Base-by-base conservation (phyloP, 2,888 invertebrate genomes). In the Acheta domesticus region DNA sequence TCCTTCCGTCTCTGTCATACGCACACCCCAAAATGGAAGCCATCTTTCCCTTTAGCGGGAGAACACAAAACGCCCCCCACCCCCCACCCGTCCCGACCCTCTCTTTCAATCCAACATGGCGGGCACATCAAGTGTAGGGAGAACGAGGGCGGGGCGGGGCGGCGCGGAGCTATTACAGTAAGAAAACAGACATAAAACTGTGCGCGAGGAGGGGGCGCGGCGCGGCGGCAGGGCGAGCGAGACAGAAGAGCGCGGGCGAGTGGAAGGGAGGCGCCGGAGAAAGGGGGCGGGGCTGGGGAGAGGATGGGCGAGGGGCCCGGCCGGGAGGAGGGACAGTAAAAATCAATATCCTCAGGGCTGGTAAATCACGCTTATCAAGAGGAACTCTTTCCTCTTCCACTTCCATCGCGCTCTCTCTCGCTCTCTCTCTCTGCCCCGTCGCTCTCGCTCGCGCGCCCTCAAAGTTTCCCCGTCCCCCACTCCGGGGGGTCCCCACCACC, bases 331-430 rank as follows among this genome's bases (percentile, higher is more conserved):
- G 81, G 80, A 81, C 77, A 81, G 82, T 80, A 82, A 89, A 89
- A 89, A 89, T 84, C 84, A 84, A 84, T 84, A 84, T 91, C 91
- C 91, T 89, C 91, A 91, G 91, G 91, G 91, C 91, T 91, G 91
- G 91, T 92, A 92, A 92, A 92, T 92, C 92, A 92, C 91, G 88
- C 88, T 88, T 88, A 88, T 88, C 88, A 88, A 88, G 88, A 88
- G 88, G 87, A 88, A 87, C 87, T 87, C 87, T 86, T 86, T 86
- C 86, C 85, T 84, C 81, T 81, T 78, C 80, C 82, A 81, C 82
- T 82, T 81, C 82, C 83, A 78, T 84, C 83, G 82, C 83, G 75
- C 82, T 82, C 80, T 80, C 79, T 23, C 48, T 80, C 81, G 75
- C 77, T 75, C 50, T 79, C 75, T 74, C 77, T 2, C 23, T 1